Evolutionary conservation across 2,888 invertebrate species (phyloP).

Genomic region (Rotaria socialis): DNA sequence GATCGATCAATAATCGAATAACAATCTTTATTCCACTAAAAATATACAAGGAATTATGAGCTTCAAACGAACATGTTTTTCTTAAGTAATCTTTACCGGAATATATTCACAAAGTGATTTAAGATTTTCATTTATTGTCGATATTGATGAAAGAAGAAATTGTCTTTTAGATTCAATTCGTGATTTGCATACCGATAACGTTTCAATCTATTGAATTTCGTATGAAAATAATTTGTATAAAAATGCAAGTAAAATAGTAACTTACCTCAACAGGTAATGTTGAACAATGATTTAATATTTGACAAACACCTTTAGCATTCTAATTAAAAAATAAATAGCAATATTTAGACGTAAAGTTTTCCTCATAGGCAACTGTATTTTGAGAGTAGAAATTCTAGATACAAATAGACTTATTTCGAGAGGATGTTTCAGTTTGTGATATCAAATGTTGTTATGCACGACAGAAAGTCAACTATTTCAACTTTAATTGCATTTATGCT

Average conservation of each 20-base stretch:
- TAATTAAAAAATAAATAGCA: background rate
- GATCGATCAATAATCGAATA: constrained; percentile 10
- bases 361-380: no score
- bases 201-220: background rate
- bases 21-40: constrained; percentile 27
- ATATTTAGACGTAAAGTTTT: no score
- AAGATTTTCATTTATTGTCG: background rate
- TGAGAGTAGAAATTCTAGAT: no score
- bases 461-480: no score
- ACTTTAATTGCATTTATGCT: no score
- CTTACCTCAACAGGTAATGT: background rate
- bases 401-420: no score
- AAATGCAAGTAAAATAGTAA: no score
- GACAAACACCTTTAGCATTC: constrained; percentile 11
- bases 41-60: background rate
- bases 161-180: background rate
- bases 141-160: background rate
- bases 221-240: no score
- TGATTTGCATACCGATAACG: background rate
- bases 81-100: background rate
- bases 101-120: constrained; percentile 32
- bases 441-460: no score
- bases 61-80: no score
- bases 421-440: no score
- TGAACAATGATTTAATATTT: background rate